These are phyloP conservation scores for Amphiura filiformis DNA, from an alignment of 35 echinoderm and acorn worm species.

Conservation along the genomic window DNA sequence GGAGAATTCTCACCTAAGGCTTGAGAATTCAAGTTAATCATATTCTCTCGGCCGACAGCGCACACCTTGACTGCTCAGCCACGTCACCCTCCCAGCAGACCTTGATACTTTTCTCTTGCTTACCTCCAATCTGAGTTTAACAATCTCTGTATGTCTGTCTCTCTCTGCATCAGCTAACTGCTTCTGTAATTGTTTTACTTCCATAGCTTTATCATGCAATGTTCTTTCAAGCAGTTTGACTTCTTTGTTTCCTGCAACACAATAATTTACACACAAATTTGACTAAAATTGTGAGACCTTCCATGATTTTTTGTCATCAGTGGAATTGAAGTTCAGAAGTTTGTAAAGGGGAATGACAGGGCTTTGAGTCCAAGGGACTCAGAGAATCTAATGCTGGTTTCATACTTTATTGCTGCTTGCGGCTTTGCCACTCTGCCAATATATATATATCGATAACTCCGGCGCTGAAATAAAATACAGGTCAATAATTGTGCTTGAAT, in stretches of 20 bases:
- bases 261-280: neutral
- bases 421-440: neutral
- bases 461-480: too few species aligned
- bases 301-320: neutral
- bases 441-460: too few species aligned
- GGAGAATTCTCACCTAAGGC: too few species aligned
- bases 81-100: too few species aligned
- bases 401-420: neutral
- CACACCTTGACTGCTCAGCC: too few species aligned
- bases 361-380: too few species aligned
- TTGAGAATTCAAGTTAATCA: too few species aligned
- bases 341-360: neutral
- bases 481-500: too few species aligned
- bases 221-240: constrained; percentile 23
- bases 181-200: constrained; percentile 40
- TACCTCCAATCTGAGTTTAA: constrained; percentile 70
- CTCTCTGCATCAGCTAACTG: constrained; percentile 51
- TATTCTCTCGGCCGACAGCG: too few species aligned
- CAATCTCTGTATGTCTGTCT: constrained; percentile 62
- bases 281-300: neutral
- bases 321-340: neutral
- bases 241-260: constrained; percentile 44
- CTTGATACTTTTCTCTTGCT: too few species aligned
- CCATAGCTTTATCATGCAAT: constrained; percentile 31
- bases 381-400: too few species aligned